These are phyloP conservation scores for Macrotrachela quadricornifera DNA, from an alignment of 1,140 invertebrate species.

Conservation along the genomic window DNA sequence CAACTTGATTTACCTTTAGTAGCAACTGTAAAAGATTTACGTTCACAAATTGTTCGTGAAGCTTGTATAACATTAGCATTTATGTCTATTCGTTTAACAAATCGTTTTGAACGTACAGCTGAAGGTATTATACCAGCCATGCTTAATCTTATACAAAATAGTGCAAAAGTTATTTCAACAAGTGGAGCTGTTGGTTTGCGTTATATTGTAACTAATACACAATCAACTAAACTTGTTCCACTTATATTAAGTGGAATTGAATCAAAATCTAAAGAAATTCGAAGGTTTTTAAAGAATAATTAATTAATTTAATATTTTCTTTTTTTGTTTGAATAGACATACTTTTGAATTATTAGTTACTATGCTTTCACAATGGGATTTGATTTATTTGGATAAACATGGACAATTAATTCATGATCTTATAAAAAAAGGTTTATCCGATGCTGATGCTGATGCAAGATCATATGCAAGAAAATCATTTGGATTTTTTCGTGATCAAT, in stretches of 20 bases:
- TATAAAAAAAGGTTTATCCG: conserved; percentile 64
- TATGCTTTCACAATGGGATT: conserved; percentile 61
- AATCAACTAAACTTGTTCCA: background rate
- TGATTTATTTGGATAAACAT: conserved; percentile 57
- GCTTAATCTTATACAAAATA: conserved; percentile 78
- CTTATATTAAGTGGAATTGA: background rate
- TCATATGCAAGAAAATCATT: conserved; percentile 42
- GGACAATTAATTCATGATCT: conserved; percentile 52
- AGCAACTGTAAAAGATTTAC: conserved; percentile 61
- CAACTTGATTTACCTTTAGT: conserved; percentile 57
- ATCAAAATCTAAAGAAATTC: conserved; percentile 76
- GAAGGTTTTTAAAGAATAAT: conserved; percentile 21
- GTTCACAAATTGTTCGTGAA: conserved; percentile 73
- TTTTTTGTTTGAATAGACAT: conserved; percentile 20
- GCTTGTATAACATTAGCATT: conserved; percentile 74
- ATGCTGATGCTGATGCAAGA: conserved; percentile 71
- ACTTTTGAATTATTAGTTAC: conserved; percentile 58
- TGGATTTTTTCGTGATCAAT: conserved; percentile 68
- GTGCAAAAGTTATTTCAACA: conserved; percentile 80
- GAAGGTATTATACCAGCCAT: conserved; percentile 55
- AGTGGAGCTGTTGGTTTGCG: conserved; percentile 60
- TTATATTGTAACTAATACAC: conserved; percentile 53
- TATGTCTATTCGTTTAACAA: conserved; percentile 56
- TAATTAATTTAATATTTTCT: too few species aligned
- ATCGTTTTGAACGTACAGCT: conserved; percentile 60